These are phyloP conservation scores for Cyphomyrus plagiostoma DNA, from an alignment of 2,113 vertebrate genomes.

Conservation along the genomic window DNA sequence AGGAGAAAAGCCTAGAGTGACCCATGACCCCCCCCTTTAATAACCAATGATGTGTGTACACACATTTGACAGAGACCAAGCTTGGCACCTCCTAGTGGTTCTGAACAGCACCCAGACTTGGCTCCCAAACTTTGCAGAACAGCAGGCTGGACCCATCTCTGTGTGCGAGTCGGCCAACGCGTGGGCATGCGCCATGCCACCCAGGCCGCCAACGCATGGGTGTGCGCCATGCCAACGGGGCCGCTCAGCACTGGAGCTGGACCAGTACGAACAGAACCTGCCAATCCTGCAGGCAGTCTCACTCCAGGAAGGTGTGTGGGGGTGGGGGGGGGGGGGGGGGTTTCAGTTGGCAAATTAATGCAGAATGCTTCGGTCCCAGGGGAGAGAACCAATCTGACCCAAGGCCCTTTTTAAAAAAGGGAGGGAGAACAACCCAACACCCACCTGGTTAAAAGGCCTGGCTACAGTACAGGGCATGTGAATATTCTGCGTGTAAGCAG, in stretches of 20 bases:
- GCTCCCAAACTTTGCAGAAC: neutral
- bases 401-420: neutral
- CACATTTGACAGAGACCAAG: neutral
- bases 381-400: neutral
- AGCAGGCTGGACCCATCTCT: neutral
- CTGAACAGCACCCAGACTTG: neutral
- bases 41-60: neutral
- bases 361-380: neutral
- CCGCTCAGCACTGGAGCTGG: neutral
- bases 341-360: neutral
- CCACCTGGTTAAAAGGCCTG: neutral
- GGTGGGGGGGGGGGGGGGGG: neutral
- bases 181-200: neutral
- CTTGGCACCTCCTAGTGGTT: neutral
- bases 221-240: neutral
- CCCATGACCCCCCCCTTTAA: neutral
- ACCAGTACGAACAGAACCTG: constrained; percentile 6
- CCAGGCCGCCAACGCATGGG: neutral
- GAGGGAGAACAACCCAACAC: neutral
- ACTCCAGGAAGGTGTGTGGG: neutral
- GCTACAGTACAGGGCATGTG: neutral
- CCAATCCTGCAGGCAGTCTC: neutral
- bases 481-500: neutral
- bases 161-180: neutral
- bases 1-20: neutral